These are phyloP conservation scores for Lerista edwardsae DNA, from an alignment of 2,797 vertebrate genomes.

Conservation along the genomic window DNA sequence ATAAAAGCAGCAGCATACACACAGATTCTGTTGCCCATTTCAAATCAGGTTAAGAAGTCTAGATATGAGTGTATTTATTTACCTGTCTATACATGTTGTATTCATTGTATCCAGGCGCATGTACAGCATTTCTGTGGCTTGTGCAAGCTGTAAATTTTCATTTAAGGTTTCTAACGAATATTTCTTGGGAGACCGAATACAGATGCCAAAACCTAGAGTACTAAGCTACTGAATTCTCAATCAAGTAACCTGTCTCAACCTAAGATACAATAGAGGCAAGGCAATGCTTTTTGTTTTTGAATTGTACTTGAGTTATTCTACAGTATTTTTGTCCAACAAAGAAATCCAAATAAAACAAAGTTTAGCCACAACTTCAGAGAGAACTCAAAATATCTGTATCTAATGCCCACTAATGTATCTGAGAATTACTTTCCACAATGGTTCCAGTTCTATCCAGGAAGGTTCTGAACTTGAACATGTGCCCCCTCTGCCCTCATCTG, in stretches of 20 bases:
- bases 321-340: not conserved
- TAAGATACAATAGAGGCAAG: not conserved
- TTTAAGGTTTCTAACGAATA: conserved; percentile 77
- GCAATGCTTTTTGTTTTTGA: not conserved
- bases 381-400: not conserved
- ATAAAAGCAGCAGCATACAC: not conserved
- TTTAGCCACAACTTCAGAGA: not conserved
- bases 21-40: not conserved
- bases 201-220: not conserved
- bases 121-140: conserved; percentile 98
- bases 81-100: conserved; percentile 94
- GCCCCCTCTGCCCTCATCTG: not conserved
- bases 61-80: conserved; percentile 68
- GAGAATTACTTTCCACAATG: not conserved
- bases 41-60: not conserved
- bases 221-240: not conserved
- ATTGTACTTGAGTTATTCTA: not conserved
- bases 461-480: not conserved
- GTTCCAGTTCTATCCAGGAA: not conserved
- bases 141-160: conserved; percentile 85
- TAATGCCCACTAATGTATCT: too few species aligned
- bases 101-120: conserved; percentile 99
- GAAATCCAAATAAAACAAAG: not conserved
- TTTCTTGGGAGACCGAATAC: not conserved
- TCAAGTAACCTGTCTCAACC: not conserved